Evolutionary conservation across 30 jellyfish, hydroid and myxozoan genomes (phyloP).

Genomic region (Catostylus mosaicus): DNA sequence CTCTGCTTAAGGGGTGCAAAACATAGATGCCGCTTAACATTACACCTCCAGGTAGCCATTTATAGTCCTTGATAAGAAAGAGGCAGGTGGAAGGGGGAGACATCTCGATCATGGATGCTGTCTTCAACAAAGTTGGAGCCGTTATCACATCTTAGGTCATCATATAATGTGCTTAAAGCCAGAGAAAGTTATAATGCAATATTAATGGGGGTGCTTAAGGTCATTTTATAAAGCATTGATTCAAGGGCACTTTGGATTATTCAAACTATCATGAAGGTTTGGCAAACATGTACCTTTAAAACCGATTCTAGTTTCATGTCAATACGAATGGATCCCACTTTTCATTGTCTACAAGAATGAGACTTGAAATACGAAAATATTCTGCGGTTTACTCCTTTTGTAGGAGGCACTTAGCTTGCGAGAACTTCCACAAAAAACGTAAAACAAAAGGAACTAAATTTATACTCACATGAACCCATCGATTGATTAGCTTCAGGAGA

Average conservation of each 20-base stretch:
- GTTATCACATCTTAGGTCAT: too few relatives aligned
- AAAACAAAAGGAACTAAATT: neutral
- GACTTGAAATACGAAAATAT: neutral
- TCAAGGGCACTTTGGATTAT: neutral
- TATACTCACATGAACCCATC: slow-evolving; percentile 81
- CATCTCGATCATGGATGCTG: too few relatives aligned
- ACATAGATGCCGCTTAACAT: too few relatives aligned
- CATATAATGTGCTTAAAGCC: too few relatives aligned
- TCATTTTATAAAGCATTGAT: neutral
- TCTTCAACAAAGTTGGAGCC: too few relatives aligned
- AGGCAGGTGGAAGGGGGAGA: too few relatives aligned
- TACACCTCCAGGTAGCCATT: too few relatives aligned
- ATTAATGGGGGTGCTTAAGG: too few relatives aligned
- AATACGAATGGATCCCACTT: neutral
- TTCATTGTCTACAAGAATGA: neutral
- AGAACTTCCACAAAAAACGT: neutral
- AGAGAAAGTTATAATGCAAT: too few relatives aligned
- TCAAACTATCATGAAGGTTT: neutral
- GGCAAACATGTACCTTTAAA: too few relatives aligned
- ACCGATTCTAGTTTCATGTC: neutral
- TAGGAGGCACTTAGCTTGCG: neutral
- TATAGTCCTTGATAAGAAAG: too few relatives aligned
- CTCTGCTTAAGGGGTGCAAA: too few relatives aligned
- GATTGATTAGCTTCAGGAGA: slow-evolving; percentile 71
- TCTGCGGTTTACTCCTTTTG: neutral